Base-by-base conservation (phyloP, 1,140 invertebrate species). In the Yoshiicerus persimilis region DNA sequence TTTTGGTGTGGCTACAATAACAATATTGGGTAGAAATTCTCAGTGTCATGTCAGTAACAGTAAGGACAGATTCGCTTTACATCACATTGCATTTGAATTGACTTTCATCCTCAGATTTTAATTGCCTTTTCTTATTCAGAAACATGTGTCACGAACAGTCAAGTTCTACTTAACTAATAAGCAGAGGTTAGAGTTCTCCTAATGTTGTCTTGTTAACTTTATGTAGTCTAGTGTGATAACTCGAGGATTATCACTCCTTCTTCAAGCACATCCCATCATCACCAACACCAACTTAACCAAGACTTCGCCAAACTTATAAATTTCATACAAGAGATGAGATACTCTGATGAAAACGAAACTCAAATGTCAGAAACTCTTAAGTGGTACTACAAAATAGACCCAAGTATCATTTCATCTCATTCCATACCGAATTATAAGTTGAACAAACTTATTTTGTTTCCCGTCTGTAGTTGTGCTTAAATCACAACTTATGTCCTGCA, bases 41-140 rank as follows among this genome's bases (percentile, higher is more conserved):
- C 20, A 56, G 13, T 56, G 47, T 56, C 47, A 56, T 56, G 47
- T 56, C 47, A 56, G 47, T 6, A 56, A 56, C 47, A 56, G 47
- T 56, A 56, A 56, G 47, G 47, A 56, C 11, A 10, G 64, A 25
- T 80, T n/a, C 32, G n/a, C 75, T 80, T 80, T 34, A 34, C 75
- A 23, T 80, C 38, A 20, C 30, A 13, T 80, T 38, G 38, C 32
- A 80, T 36, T 80, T 80, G 75, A 80, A 80, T 80, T 80, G 75
- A 80, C 34, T 80, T n/a, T n/a, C n/a, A n/a, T n/a, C n/a, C 32
- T 36, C 20, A 80, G 75, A 80, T 80, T 80, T 80, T 80, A 80
- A 80, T 80, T 80, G 75, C 75, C 34, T 80, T 80, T 36, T 80
- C 75, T 34, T 80, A 80, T 80, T 80, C 75, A 20, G 34, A 38